Conservation (phyloP, 1,140 invertebrate species). For the Atta texana region DNA sequence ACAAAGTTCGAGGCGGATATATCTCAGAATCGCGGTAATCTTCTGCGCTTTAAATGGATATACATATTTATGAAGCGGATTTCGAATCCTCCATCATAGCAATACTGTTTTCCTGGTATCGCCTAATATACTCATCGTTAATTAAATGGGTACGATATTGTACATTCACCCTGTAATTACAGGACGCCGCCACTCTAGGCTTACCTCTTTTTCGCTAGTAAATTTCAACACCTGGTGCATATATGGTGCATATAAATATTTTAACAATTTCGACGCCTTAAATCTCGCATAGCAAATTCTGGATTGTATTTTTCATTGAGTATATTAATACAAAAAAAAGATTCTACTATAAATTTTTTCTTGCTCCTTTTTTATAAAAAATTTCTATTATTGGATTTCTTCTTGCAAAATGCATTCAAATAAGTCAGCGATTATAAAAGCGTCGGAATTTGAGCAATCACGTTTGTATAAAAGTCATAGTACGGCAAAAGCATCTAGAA, state of each 20-base stretch:
- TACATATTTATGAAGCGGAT: slow-evolving; percentile 55
- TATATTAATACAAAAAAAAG: neutral
- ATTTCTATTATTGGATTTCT: neutral
- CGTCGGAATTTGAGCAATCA: neutral
- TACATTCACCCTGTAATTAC: slow-evolving; percentile 27
- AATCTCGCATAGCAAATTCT: neutral
- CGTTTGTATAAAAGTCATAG: slow-evolving; percentile 4
- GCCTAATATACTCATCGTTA: slow-evolving; percentile 25
- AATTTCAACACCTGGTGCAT: neutral
- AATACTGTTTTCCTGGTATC: slow-evolving; percentile 25
- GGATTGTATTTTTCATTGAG: neutral
- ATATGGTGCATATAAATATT: neutral
- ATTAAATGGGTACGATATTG: slow-evolving; percentile 38
- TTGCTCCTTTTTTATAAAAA: neutral
- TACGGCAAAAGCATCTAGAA: slow-evolving; percentile 14
- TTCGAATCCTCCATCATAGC: neutral
- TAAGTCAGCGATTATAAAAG: neutral
- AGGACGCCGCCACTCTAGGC: neutral
- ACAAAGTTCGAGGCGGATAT: slow-evolving; percentile 24
- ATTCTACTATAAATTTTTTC: neutral
- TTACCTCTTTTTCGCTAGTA: neutral
- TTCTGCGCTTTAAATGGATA: neutral
- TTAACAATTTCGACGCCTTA: neutral
- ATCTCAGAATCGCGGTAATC: slow-evolving; percentile 24
- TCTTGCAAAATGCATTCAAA: neutral